Base-by-base conservation (phyloP, 2,888 invertebrate species). In the Clivina fossor region DNA sequence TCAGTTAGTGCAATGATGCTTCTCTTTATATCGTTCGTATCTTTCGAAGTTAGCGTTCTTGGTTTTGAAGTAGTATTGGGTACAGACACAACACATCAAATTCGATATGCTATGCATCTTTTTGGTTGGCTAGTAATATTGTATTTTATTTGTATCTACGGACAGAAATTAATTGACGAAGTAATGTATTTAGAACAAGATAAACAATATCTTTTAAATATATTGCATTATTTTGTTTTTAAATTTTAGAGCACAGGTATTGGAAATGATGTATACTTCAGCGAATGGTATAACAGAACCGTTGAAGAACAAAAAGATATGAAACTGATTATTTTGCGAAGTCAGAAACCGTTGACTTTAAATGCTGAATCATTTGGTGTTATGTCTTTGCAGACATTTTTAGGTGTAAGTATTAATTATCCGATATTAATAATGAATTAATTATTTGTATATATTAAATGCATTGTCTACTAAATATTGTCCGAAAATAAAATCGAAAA, bases 131-230 rank as follows among this genome's bases (percentile, higher is more conserved):
- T 65, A 8, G 55, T 61, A 16, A 41, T 65, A n/a, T 55, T 66
- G 2, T 58, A 60, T n/a, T 43, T 65, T 7, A 54, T 63, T 20
- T 65, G 65, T 19, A 60, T 60, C 35, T 65, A 61, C 35, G 65
- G 65, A 9, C 65, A 66, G 54, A 53, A 60, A 37, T 37, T 66
- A 33, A 65, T 64, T 35, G 62, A 65, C 37, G 66, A 66, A 58
- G 66, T 65, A 60, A 48, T n/a, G n/a, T n/a, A n/a, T n/a, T n/a
- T n/a, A n/a, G n/a, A n/a, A n/a, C n/a, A n/a, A n/a, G n/a, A n/a
- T n/a, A n/a, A n/a, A n/a, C 26, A 26, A 26, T 26, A 26, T 26
- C 9, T 26, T 26, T 26, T 26, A 26, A n/a, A n/a, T n/a, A n/a
- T n/a, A n/a, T n/a, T n/a, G n/a, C n/a, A n/a, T n/a, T n/a, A 22